Evolutionary conservation across 1,140 invertebrate genomes (phyloP).

Genomic region (Popillia japonica): DNA sequence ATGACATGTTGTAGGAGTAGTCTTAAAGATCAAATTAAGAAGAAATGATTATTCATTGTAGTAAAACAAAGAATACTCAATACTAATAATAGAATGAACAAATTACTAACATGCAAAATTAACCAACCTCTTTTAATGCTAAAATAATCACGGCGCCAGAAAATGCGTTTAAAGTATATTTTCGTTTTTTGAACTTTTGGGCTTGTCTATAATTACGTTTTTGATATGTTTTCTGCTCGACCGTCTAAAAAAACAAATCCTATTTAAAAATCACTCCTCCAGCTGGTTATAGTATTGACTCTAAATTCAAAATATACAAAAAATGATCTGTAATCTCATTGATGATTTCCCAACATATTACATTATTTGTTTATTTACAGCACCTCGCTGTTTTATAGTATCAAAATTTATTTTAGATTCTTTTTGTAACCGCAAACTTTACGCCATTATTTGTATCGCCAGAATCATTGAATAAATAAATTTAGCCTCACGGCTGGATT

Average conservation of each 20-base stretch:
- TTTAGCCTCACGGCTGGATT: not conserved
- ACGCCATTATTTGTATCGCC: not conserved
- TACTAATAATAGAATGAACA: no score
- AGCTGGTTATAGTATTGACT: not conserved
- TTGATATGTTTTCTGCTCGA: not conserved
- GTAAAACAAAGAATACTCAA: no score
- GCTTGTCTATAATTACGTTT: no score
- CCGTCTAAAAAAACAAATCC: not conserved
- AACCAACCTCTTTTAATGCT: no score
- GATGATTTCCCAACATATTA: not conserved
- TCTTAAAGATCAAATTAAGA: no score
- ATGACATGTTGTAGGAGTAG: no score
- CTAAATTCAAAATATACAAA: conserved; percentile 1
- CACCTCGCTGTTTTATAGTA: not conserved
- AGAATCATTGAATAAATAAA: not conserved
- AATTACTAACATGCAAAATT: no score
- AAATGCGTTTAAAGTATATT: no score
- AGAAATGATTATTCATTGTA: no score
- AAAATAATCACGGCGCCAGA: no score
- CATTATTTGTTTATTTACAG: conserved; percentile 12
- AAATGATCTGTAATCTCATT: not conserved
- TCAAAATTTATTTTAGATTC: conserved; percentile 1
- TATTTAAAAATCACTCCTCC: not conserved
- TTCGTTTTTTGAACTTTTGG: no score
- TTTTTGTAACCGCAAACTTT: conserved; percentile 11